Conservation (phyloP, 2,888 invertebrate genomes). For the Coenonympha glycerion region DNA sequence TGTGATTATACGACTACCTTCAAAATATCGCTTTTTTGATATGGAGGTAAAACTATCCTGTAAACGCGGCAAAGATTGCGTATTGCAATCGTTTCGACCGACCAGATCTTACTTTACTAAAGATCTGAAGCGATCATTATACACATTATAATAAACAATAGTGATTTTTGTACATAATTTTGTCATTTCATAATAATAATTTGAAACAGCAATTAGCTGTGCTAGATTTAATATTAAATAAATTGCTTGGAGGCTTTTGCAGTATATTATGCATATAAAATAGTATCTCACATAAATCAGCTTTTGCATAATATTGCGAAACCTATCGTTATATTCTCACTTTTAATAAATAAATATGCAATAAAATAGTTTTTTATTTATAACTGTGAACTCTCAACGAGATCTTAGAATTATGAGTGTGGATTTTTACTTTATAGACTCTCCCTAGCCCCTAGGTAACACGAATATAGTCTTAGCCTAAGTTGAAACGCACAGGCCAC, state of each 20-base stretch:
- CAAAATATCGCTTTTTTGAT: conserved; percentile 45
- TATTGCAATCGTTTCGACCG: conserved; percentile 72
- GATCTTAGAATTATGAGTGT: too few relatives aligned
- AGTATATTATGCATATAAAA: conserved; percentile 53
- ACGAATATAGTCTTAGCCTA: too few relatives aligned
- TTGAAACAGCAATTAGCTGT: conserved; percentile 46
- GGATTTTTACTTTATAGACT: too few relatives aligned
- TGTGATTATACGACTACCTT: conserved; percentile 64
- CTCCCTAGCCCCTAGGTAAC: too few relatives aligned
- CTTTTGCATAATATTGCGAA: conserved; percentile 59
- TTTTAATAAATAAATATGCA: conserved; percentile 63
- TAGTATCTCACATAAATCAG: conserved; percentile 54
- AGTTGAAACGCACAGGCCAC: too few relatives aligned
- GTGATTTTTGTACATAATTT: conserved; percentile 70
- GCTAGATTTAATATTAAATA: conserved; percentile 50
- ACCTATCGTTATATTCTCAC: conserved; percentile 57
- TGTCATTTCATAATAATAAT: conserved; percentile 39
- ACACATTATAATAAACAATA: conserved; percentile 29
- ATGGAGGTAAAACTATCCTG: conserved; percentile 68
- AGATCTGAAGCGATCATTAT: conserved; percentile 72
- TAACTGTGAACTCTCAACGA: too few relatives aligned
- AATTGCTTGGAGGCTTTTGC: conserved; percentile 67
- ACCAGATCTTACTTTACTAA: conserved; percentile 66
- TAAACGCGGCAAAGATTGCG: conserved; percentile 69
- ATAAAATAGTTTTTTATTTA: conserved; percentile 39